These are phyloP conservation scores for Crypturellus tataupa DNA, from an alignment of 2,797 vertebrate genomes.

Conservation along the genomic window DNA sequence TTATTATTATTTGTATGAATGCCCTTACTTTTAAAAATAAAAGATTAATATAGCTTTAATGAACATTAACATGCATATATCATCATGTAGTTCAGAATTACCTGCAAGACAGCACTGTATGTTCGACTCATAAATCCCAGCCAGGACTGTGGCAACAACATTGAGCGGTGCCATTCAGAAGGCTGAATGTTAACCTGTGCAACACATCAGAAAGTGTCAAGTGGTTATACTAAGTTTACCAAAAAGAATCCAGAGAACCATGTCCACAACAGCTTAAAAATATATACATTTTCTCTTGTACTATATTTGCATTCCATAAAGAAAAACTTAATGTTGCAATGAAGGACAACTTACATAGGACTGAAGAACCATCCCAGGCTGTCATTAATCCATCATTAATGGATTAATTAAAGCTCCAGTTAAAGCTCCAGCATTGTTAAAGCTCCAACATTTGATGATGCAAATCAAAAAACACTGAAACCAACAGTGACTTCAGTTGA, in stretches of 20 bases:
- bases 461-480: background rate
- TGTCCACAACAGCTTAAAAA: background rate
- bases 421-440: background rate
- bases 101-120: conserved; percentile 91
- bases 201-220: conserved; percentile 5
- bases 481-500: background rate
- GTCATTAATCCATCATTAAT: background rate
- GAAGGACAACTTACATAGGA: background rate
- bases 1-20: background rate
- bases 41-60: background rate
- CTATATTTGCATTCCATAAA: background rate
- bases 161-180: conserved; percentile 93
- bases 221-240: background rate
- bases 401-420: background rate
- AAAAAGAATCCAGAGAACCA: background rate
- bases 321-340: background rate
- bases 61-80: background rate
- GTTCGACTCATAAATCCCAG: conserved; percentile 90
- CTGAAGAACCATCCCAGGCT: background rate
- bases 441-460: background rate
- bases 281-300: background rate
- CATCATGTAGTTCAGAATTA: conserved; percentile 47
- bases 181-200: conserved; percentile 94
- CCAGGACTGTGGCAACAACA: conserved; percentile 93
- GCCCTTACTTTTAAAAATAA: background rate